Evolutionary conservation across 1,140 invertebrate species (phyloP).

Genomic region (Formica selysi): DNA sequence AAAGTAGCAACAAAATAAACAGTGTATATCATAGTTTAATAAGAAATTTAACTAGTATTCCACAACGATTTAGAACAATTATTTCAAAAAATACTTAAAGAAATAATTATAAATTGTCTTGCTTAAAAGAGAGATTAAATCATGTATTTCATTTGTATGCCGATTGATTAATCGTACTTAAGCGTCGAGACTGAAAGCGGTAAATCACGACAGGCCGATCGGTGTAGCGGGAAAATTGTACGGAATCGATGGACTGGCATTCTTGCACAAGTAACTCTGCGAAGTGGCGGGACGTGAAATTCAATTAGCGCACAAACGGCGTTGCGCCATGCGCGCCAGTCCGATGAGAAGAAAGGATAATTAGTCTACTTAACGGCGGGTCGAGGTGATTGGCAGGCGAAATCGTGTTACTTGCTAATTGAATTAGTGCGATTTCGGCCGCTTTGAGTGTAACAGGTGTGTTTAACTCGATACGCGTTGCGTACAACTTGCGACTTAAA

Average conservation of each 20-base stretch:
- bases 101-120: neutral
- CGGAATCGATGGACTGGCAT: constrained; percentile 40
- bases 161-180: constrained; percentile 3
- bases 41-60: neutral
- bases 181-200: neutral
- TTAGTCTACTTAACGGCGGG: constrained; percentile 65
- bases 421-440: constrained; percentile 64
- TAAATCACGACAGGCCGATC: neutral
- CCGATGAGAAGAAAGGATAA: constrained; percentile 65
- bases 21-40: neutral
- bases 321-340: neutral
- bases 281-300: constrained; percentile 60
- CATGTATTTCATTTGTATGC: neutral
- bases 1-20: no score
- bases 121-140: neutral
- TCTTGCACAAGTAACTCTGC: constrained; percentile 36
- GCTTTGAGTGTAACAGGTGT: constrained; percentile 61
- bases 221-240: constrained; percentile 16
- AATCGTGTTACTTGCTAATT: constrained; percentile 62
- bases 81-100: neutral
- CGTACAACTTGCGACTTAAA: neutral
- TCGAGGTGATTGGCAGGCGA: constrained; percentile 61
- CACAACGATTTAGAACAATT: neutral
- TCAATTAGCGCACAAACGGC: constrained; percentile 63
- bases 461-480: constrained; percentile 16